A percentile compares a stretch with the other conserved stretches of the same genome.
These are phyloP conservation scores for Chrysopilus asiliformis DNA, from an alignment of 2,888 invertebrate species.

Conservation along the genomic window DNA sequence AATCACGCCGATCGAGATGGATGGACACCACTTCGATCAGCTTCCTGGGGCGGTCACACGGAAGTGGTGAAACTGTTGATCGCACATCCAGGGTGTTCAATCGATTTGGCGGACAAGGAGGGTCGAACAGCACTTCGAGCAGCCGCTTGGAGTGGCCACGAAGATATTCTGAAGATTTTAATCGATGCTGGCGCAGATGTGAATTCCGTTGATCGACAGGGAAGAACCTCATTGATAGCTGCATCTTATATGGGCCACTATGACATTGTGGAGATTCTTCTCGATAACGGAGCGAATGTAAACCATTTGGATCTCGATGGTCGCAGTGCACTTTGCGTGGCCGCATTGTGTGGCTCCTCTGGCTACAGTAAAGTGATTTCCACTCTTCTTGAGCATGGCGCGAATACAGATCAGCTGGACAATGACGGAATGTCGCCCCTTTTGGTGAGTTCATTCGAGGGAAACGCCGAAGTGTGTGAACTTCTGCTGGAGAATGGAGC, in stretches of 20 bases:
- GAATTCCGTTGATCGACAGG: slow-evolving; percentile 77
- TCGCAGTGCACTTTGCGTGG: slow-evolving; percentile 76
- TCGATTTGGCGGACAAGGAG: slow-evolving; percentile 78
- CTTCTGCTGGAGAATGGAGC: slow-evolving; percentile 82
- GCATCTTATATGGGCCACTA: slow-evolving; percentile 94
- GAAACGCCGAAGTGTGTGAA: slow-evolving; percentile 85
- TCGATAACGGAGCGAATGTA: slow-evolving; percentile 69
- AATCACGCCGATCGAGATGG: slow-evolving; percentile 74
- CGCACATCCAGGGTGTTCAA: slow-evolving; percentile 57
- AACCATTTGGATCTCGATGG: slow-evolving; percentile 81
- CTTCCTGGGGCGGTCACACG: slow-evolving; percentile 92
- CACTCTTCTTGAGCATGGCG: slow-evolving; percentile 65
- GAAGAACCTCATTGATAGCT: slow-evolving; percentile 83
- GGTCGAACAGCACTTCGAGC: slow-evolving; percentile 80
- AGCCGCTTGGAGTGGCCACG: slow-evolving; percentile 91
- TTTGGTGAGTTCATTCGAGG: slow-evolving; percentile 81
- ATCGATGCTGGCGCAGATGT: slow-evolving; percentile 65
- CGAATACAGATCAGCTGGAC: slow-evolving; percentile 69
- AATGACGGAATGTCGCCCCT: slow-evolving; percentile 79
- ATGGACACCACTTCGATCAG: slow-evolving; percentile 82
- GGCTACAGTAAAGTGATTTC: slow-evolving; percentile 55
- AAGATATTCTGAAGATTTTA: slow-evolving; percentile 62
- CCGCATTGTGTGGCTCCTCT: slow-evolving; percentile 71
- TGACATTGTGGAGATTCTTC: slow-evolving; percentile 72
- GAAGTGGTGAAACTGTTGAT: slow-evolving; percentile 72